Percentiles rank a stretch among this genome's conserved stretches.
Evolutionary conservation across 2,888 invertebrate genomes (phyloP).

Genomic region (Odontocerum albicorne): DNA sequence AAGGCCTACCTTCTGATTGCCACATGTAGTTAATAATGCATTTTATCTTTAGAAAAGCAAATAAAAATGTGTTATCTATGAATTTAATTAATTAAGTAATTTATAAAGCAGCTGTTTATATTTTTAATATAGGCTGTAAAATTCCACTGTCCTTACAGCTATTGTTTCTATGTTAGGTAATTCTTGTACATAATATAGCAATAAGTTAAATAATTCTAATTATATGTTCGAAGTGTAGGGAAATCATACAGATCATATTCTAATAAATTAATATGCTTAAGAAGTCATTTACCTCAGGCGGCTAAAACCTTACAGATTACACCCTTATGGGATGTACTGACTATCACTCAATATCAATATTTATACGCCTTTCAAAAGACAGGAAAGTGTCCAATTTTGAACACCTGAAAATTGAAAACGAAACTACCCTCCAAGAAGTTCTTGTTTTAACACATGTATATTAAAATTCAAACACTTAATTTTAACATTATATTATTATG

Average conservation of each 20-base stretch:
- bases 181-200: constrained; percentile 24
- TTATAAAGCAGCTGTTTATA: constrained; percentile 19
- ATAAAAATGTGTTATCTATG: too few species aligned
- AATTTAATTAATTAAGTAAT: neutral
- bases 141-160: constrained; percentile 21
- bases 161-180: constrained; percentile 24
- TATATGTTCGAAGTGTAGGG: constrained; percentile 19
- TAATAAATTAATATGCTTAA: constrained; percentile 15
- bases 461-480: too few species aligned
- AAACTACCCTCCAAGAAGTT: too few species aligned
- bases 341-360: too few species aligned
- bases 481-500: too few species aligned
- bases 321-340: too few species aligned
- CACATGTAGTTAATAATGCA: constrained; percentile 1
- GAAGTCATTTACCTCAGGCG: constrained; percentile 20
- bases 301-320: constrained; percentile 18
- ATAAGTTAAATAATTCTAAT: constrained; percentile 25
- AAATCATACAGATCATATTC: constrained; percentile 18
- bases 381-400: too few species aligned
- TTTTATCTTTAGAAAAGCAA: neutral
- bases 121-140: constrained; percentile 14
- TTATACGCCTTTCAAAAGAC: too few species aligned
- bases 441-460: too few species aligned
- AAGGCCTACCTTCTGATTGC: neutral
- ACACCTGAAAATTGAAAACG: too few species aligned